phyloP scores from a whole-genome alignment of 1,140 invertebrate genomes.

The Lasioglossum albipes region DNA sequence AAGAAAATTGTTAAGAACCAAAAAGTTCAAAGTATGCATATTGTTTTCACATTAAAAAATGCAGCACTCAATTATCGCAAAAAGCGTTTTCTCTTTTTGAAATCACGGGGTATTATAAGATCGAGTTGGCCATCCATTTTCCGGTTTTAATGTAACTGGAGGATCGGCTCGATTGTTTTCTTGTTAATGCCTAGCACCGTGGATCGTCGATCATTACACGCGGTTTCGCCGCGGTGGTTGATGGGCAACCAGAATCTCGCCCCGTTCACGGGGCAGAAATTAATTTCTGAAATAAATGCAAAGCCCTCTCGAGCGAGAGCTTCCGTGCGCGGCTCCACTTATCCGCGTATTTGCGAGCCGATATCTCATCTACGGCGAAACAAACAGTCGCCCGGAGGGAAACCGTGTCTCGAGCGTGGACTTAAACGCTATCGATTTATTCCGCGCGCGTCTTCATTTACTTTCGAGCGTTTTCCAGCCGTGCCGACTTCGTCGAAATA shows the following conservation, averaged over 20 bases:
- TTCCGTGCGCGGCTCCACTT: neutral
- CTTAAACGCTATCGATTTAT: slow-evolving; percentile 9
- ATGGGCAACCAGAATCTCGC: neutral
- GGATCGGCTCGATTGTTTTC: neutral
- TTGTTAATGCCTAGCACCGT: neutral
- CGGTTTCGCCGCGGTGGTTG: neutral
- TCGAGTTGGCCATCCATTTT: too few species aligned
- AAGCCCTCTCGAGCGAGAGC: neutral
- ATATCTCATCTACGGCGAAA: neutral
- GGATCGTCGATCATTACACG: neutral
- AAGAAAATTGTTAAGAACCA: too few species aligned
- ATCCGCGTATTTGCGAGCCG: neutral
- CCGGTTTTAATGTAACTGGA: too few species aligned
- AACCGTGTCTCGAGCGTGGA: neutral
- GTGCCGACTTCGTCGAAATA: neutral
- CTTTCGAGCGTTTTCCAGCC: neutral
- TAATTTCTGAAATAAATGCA: slow-evolving; percentile 1
- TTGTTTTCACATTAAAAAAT: too few species aligned
- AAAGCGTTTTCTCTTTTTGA: too few species aligned
- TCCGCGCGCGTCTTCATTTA: neutral
- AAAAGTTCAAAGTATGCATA: too few species aligned
- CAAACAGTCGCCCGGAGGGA: neutral
- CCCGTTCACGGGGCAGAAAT: neutral
- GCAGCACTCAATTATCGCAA: too few species aligned
- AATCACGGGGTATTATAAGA: too few species aligned